Conservation (phyloP, 1,140 invertebrate species). For the Penaeus japonicus region DNA sequence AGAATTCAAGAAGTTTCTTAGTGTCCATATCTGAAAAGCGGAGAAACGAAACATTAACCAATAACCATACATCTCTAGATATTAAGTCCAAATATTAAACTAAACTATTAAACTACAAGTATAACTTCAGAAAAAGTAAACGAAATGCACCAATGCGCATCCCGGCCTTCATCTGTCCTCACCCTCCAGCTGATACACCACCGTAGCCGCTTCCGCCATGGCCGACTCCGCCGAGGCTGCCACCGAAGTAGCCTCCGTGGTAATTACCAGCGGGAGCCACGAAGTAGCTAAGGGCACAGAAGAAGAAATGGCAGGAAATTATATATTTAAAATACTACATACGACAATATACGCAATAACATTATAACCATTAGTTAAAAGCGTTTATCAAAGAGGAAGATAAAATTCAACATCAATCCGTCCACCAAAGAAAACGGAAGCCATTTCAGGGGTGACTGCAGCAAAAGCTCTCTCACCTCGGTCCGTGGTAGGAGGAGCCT, state of each 20-base stretch:
- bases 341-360: background rate
- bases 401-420: too few species aligned
- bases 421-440: too few species aligned
- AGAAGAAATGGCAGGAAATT: background rate
- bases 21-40: background rate
- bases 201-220: background rate
- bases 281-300: constrained; percentile 1
- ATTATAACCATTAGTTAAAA: too few species aligned
- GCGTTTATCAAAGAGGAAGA: too few species aligned
- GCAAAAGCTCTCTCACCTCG: background rate
- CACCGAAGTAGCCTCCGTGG: constrained; percentile 19
- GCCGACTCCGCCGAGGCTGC: background rate
- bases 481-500: constrained; percentile 17
- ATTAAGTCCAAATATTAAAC: too few species aligned
- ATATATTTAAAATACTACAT: background rate
- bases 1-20: background rate
- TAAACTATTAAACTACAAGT: too few species aligned
- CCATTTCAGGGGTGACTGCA: too few species aligned
- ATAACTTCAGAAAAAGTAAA: background rate
- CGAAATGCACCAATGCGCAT: background rate
- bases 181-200: background rate
- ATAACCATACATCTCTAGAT: too few species aligned
- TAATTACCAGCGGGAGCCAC: constrained; percentile 33
- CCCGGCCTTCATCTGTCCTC: background rate
- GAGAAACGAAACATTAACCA: too few species aligned